These are phyloP conservation scores for Thermophis baileyi DNA, from an alignment of 2,113 vertebrate genomes.

Conservation along the genomic window DNA sequence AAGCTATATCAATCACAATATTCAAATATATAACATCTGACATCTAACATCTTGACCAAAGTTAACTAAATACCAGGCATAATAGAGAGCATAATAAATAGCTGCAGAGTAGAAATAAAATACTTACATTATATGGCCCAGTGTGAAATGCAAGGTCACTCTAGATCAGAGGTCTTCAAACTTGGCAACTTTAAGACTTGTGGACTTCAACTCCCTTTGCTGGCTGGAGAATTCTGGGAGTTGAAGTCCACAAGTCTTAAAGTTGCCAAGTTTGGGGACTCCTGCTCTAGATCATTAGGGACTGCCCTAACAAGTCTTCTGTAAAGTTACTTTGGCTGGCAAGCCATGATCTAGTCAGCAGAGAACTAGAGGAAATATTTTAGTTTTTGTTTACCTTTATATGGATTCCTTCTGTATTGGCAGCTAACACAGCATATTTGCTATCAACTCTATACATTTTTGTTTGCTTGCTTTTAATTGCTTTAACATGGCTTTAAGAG, in stretches of 20 bases:
- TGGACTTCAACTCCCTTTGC: no score
- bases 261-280: no score
- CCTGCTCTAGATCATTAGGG: background rate
- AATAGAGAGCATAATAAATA: background rate
- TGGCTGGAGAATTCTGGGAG: no score
- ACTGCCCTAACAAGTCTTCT: background rate
- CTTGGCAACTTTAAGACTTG: no score
- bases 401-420: background rate
- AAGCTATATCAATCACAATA: background rate
- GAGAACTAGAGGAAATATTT: background rate
- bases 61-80: background rate
- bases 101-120: background rate
- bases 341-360: background rate
- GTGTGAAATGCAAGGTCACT: background rate
- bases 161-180: no score
- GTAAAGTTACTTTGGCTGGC: background rate
- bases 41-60: conserved; percentile 11
- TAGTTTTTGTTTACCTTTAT: background rate
- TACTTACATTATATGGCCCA: background rate
- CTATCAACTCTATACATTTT: background rate
- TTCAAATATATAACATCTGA: conserved; percentile 30
- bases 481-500: background rate
- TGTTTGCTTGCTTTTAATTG: background rate
- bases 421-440: background rate
- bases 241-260: no score